phyloP scores from a whole-genome alignment of 2,888 invertebrate genomes.

The Selenia dentaria region DNA sequence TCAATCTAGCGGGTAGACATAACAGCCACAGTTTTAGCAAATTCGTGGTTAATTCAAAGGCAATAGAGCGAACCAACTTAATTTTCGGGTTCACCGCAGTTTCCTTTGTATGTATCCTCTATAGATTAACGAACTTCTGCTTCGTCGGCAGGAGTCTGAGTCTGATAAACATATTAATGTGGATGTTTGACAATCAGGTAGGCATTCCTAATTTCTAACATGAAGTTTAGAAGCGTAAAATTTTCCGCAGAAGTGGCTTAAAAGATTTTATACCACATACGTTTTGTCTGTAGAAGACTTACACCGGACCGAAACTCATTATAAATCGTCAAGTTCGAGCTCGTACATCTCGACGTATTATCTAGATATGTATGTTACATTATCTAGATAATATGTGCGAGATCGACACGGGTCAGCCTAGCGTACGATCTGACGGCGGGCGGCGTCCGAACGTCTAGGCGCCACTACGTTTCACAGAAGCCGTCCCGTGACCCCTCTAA shows the following conservation, averaged over 20 bases:
- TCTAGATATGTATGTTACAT: too few species aligned
- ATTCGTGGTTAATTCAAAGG: slow-evolving; percentile 71
- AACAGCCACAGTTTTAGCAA: slow-evolving; percentile 41
- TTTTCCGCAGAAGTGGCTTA: not conserved
- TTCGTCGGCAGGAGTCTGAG: slow-evolving; percentile 17
- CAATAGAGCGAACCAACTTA: slow-evolving; percentile 79
- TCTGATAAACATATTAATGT: slow-evolving; percentile 27
- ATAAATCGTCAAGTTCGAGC: too few species aligned
- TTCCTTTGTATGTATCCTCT: slow-evolving; percentile 76
- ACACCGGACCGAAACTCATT: too few species aligned
- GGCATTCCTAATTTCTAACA: not conserved
- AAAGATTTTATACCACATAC: not conserved
- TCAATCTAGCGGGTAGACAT: slow-evolving; percentile 45
- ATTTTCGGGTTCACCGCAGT: slow-evolving; percentile 79
- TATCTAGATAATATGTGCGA: slow-evolving; percentile 28
- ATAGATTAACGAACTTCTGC: slow-evolving; percentile 70
- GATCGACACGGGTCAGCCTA: slow-evolving; percentile 23
- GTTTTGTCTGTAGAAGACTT: slow-evolving; percentile 3
- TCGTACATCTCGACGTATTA: too few species aligned
- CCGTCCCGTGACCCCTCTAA: slow-evolving; percentile 61
- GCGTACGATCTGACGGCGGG: slow-evolving; percentile 27
- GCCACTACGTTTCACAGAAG: slow-evolving; percentile 48
- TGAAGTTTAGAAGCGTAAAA: too few species aligned
- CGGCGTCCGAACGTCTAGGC: slow-evolving; percentile 54
- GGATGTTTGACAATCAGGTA: slow-evolving; percentile 20